These are phyloP conservation scores for Copidosoma aretas DNA, from an alignment of 2,888 invertebrate species.

Conservation along the genomic window DNA sequence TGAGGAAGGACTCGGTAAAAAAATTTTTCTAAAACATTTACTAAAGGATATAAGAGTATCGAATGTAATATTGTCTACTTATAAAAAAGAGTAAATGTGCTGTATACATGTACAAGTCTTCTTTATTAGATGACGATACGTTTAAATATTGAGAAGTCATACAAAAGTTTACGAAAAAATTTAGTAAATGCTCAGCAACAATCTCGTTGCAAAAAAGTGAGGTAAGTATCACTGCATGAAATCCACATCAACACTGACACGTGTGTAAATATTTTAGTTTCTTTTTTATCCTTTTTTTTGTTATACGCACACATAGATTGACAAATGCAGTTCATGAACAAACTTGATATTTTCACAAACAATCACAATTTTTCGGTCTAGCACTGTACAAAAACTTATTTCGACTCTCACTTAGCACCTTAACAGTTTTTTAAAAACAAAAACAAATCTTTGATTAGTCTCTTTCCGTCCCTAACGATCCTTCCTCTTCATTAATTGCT, in stretches of 20 bases:
- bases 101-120: conserved; percentile 14
- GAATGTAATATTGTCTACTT: conserved; percentile 23
- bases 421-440: conserved; percentile 33
- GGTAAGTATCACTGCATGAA: conserved; percentile 1
- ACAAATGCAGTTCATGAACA: conserved; percentile 48
- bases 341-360: conserved; percentile 50
- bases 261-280: conserved; percentile 7
- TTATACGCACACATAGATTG: conserved; percentile 35
- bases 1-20: conserved; percentile 41
- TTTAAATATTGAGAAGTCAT: conserved; percentile 22
- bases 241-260: not conserved
- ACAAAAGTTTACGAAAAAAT: conserved; percentile 30
- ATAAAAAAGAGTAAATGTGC: conserved; percentile 33
- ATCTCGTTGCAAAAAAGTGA: conserved; percentile 5
- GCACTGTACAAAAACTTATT: conserved; percentile 42
- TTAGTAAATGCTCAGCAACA: conserved; percentile 13
- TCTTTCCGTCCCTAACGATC: conserved; percentile 16
- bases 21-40: conserved; percentile 40
- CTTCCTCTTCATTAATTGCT: conserved; percentile 28
- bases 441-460: conserved; percentile 33
- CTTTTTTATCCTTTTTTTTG: conserved; percentile 21
- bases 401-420: conserved; percentile 32
- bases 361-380: conserved; percentile 52
- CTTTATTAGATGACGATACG: conserved; percentile 15
- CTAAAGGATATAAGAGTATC: conserved; percentile 28